Conservation (phyloP, 2,888 invertebrate genomes). For the Rhagonycha lutea region DNA sequence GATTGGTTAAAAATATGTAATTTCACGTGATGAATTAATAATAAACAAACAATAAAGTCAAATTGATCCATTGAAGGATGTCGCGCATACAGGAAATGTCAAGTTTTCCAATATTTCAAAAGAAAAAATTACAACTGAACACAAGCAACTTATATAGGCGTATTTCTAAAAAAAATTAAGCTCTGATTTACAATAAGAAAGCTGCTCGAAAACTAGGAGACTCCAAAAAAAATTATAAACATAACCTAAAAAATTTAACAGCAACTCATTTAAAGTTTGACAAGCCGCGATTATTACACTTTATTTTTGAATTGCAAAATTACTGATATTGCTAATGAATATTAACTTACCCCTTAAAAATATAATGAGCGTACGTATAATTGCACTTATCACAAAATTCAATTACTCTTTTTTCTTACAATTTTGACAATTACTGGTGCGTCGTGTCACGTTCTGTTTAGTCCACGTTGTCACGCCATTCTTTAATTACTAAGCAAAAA, state of each 20-base stretch:
- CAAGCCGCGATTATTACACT: background rate
- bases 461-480: slow-evolving; percentile 5
- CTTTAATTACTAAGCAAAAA: background rate
- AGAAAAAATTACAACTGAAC: background rate
- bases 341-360: background rate
- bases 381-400: slow-evolving; percentile 8
- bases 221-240: background rate
- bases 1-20: background rate
- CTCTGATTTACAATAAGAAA: background rate
- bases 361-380: slow-evolving; percentile 5
- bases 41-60: background rate
- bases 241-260: background rate
- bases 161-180: background rate
- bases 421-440: background rate
- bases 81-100: background rate
- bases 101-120: background rate
- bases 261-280: background rate
- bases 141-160: background rate
- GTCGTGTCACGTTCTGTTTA: slow-evolving; percentile 1
- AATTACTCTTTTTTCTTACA: background rate
- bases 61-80: background rate
- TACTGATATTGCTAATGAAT: background rate
- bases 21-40: background rate
- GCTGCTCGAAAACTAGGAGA: background rate
- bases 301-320: background rate